phyloP scores from a whole-genome alignment of 2,888 invertebrate species.

The Agriopis aurantiaria region DNA sequence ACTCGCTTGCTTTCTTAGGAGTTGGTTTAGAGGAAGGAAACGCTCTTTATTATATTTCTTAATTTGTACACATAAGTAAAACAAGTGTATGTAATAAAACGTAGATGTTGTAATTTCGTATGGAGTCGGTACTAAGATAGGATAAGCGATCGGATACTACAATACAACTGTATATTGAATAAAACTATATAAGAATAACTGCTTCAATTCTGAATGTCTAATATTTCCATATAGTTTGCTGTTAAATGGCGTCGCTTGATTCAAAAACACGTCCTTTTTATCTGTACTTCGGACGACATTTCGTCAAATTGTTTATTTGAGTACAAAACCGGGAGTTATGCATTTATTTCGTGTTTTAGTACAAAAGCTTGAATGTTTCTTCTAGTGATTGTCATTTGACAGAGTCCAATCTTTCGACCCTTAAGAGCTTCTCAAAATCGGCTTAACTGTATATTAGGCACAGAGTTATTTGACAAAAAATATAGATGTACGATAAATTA shows the following conservation, averaged over 20 bases:
- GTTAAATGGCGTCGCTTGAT: conserved; percentile 34
- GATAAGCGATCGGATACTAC: conserved; percentile 70
- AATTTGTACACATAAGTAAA: conserved; percentile 63
- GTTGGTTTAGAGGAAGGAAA: conserved; percentile 49
- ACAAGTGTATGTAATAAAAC: conserved; percentile 72
- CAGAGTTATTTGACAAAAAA: conserved; percentile 75
- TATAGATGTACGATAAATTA: conserved; percentile 78
- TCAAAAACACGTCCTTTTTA: conserved; percentile 14
- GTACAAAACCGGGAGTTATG: conserved; percentile 34
- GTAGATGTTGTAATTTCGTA: conserved; percentile 81
- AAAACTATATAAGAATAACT: conserved; percentile 58
- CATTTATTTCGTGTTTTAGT: conserved; percentile 52
- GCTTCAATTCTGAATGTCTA: conserved; percentile 59
- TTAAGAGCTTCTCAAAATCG: conserved; percentile 82
- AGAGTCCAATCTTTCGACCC: conserved; percentile 59
- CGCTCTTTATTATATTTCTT: conserved; percentile 63
- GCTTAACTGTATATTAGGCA: conserved; percentile 85
- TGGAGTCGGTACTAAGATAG: conserved; percentile 71
- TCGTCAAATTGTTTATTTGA: conserved; percentile 40
- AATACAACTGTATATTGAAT: conserved; percentile 74
- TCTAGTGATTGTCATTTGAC: conserved; percentile 63
- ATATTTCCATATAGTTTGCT: conserved; percentile 27
- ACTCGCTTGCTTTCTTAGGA: conserved; percentile 76
- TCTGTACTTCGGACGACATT: conserved; percentile 47
- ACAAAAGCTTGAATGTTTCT: conserved; percentile 62